A percentile compares a stretch with the other conserved stretches of the same genome.
Conservation (phyloP, 1,140 invertebrate species). For the Teleogryllus occipitalis region DNA sequence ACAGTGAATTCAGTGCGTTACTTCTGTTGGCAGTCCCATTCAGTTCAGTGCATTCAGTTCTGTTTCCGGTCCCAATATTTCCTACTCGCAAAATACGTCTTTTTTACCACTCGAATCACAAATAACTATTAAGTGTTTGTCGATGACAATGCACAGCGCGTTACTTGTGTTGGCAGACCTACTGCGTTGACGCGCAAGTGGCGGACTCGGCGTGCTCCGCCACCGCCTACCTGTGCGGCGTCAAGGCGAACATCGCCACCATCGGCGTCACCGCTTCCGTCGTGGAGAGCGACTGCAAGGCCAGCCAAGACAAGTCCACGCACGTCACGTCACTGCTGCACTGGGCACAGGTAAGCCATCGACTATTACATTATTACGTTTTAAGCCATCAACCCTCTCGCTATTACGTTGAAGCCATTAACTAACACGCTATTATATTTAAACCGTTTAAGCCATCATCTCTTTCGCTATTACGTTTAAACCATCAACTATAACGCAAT, state of each 20-base stretch:
- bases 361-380: not conserved
- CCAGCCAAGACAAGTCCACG: conserved; percentile 15
- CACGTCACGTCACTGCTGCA: conserved; percentile 19
- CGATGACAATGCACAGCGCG: no score
- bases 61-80: no score
- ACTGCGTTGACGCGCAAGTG: conserved; percentile 41
- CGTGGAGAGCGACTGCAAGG: conserved; percentile 16
- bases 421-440: not conserved
- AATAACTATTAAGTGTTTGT: no score
- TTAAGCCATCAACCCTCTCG: not conserved
- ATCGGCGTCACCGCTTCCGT: conserved; percentile 28
- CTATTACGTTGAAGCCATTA: not conserved
- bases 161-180: conserved; percentile 34
- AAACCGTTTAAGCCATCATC: no score
- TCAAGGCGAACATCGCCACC: conserved; percentile 32
- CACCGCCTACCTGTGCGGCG: conserved; percentile 41
- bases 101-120: no score
- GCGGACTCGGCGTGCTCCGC: conserved; percentile 43
- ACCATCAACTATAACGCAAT: no score
- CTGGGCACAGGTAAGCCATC: conserved; percentile 19
- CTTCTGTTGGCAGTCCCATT: no score
- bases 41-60: no score
- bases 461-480: no score
- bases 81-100: no score
- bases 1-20: no score